phyloP scores from a whole-genome alignment of 2,888 invertebrate genomes.

The Temnothorax ravouxi region DNA sequence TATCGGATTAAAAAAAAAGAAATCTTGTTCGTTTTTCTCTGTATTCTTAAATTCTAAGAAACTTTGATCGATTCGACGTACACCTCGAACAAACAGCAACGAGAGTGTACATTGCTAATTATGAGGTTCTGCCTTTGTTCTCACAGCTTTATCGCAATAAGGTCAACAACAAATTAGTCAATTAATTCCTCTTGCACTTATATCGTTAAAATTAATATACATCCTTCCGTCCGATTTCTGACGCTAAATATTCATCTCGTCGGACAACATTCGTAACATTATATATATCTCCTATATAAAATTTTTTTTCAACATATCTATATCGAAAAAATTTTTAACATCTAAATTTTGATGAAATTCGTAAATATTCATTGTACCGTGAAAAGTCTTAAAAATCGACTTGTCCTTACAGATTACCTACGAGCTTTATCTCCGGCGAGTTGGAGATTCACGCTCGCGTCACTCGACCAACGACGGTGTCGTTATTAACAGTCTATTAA shows the following conservation, averaged over 20 bases:
- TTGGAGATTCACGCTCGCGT: background rate
- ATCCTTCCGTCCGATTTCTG: background rate
- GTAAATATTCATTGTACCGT: conserved; percentile 10
- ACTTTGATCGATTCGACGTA: conserved; percentile 22
- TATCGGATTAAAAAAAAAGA: background rate
- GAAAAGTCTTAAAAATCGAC: conserved; percentile 33
- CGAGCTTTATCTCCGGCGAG: background rate
- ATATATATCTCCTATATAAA: background rate
- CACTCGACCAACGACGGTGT: background rate
- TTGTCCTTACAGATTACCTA: background rate
- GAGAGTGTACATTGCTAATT: background rate
- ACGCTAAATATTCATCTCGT: conserved; percentile 14
- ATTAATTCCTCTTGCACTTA: background rate
- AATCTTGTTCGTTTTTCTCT: background rate
- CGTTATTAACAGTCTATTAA: conserved; percentile 34
- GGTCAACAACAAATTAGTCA: background rate
- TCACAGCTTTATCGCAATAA: conserved; percentile 37
- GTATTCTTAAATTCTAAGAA: background rate
- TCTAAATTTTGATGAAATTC: conserved; percentile 11
- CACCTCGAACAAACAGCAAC: background rate
- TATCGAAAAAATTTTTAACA: background rate
- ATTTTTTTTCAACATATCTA: background rate
- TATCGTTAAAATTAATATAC: conserved; percentile 19
- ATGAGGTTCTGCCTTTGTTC: conserved; percentile 24
- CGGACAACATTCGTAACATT: background rate